Evolutionary conservation across 2,888 invertebrate species (phyloP).

Genomic region (Hypercompe scribonia): DNA sequence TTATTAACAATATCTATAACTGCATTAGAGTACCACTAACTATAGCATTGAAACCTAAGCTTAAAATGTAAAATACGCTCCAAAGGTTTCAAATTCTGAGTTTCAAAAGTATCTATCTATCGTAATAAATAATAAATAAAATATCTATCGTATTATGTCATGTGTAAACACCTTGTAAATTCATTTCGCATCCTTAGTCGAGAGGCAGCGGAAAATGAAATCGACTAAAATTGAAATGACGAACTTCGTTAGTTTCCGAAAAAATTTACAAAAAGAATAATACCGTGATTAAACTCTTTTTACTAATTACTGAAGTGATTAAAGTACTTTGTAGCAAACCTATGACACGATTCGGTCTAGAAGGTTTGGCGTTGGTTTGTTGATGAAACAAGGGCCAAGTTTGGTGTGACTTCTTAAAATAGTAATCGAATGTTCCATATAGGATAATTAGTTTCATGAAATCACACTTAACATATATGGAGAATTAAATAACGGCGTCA

Average conservation of each 20-base stretch:
- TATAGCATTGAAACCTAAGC: background rate
- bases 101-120: background rate
- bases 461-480: background rate
- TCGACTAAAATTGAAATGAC: background rate
- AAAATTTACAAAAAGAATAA: background rate
- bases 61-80: background rate
- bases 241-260: background rate
- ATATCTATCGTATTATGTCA: background rate
- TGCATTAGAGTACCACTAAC: background rate
- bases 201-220: background rate
- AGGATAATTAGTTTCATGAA: slow-evolving; percentile 3
- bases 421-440: slow-evolving; percentile 39
- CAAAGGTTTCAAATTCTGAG: background rate
- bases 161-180: background rate
- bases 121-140: no score
- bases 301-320: background rate
- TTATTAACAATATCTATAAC: slow-evolving; percentile 26
- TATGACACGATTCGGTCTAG: slow-evolving; percentile 43
- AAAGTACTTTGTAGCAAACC: slow-evolving; percentile 20
- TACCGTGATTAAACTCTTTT: slow-evolving; percentile 14
- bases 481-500: background rate
- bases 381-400: slow-evolving; percentile 42
- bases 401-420: slow-evolving; percentile 49
- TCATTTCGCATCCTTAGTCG: background rate
- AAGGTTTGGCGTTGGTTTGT: slow-evolving; percentile 33